Evolutionary conservation across 1,140 invertebrate genomes (phyloP), one percentile per base, ranked within the genome.

Genomic region (Atta cephalotes): DNA sequence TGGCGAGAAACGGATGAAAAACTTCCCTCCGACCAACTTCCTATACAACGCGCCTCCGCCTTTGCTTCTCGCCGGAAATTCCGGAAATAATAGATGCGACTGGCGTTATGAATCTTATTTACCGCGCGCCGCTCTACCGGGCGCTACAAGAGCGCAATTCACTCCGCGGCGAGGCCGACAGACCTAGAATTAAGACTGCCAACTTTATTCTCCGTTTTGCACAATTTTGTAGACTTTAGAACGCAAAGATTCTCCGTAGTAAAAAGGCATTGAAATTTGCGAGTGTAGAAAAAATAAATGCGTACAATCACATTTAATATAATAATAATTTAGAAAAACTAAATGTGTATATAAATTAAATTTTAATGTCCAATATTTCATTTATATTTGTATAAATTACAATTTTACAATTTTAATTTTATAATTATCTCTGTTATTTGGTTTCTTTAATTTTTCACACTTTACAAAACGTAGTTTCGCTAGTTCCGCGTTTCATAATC

Each of bases 31-130:
- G 53, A 77, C 66, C 76, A 89, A 86, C 88, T 88, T 82, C 79
- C 87, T 85, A 89, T 86, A 72, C 70, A 66, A 85, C 84, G 87
- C 63, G 68, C 71, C 85, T 68, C 82, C 25, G 49, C 39, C 31
- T 80, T 49, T 21, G 25, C 51, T 56, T 53, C 66, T 28, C 45
- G 45, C 65, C 45, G 51, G 66, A 82, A 80, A 85, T 88, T 87
- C 80, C 86, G 80, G 77, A 85, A 85, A 71, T 88, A 88, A 85
- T 87, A 87, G 88, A 85, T 85, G 76, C 72, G 74, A 85, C 68
- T n/a, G 72, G 80, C 81, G 74, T 89, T 88, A 88, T 85, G 80
- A 85, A 88, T 89, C 80, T 88, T 89, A 88, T 88, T 88, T 88
- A 77, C 80, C 72, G 35, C 66, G 66, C 74, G 21, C 51, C 53